A percentile compares a stretch with the other conserved stretches of the same genome.
Evolutionary conservation across 2,113 vertebrate species (phyloP).

Genomic region (Heptranchias perlo): DNA sequence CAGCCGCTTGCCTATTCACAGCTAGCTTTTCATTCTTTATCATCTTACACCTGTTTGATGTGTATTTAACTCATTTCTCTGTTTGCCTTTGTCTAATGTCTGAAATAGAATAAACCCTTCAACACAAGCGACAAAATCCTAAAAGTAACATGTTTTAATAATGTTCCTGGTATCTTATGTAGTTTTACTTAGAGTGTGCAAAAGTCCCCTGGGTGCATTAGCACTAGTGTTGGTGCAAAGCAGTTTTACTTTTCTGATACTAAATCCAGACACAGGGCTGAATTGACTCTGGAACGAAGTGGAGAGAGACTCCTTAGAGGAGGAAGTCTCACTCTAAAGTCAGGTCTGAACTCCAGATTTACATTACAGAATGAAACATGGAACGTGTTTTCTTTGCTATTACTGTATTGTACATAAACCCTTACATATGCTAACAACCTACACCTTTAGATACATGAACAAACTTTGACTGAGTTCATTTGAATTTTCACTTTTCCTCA

Average conservation of each 20-base stretch:
- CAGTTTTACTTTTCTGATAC: not conserved
- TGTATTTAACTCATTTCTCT: not conserved
- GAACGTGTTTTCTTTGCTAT: not conserved
- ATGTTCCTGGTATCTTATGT: not conserved
- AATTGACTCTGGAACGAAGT: not conserved
- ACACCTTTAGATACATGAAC: not conserved
- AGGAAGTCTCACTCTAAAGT: not conserved
- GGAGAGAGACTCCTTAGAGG: not conserved
- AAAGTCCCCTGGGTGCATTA: not conserved
- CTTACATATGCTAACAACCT: no score
- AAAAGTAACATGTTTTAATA: slow-evolving; percentile 14
- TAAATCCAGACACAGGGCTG: not conserved
- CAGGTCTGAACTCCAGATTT: not conserved
- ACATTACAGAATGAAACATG: not conserved
- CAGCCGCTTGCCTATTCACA: not conserved
- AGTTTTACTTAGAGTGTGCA: not conserved
- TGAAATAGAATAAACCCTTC: slow-evolving; percentile 17
- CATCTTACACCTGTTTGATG: slow-evolving; percentile 12
- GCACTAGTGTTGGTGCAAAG: not conserved
- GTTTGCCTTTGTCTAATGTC: not conserved
- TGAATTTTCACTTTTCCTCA: not conserved
- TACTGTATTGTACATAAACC: not conserved
- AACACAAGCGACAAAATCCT: not conserved
- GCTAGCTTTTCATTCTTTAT: slow-evolving; percentile 15
- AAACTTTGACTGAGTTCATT: not conserved